These are phyloP conservation scores for Pipistrellus pipistrellus DNA, from an alignment of 2,797 vertebrate genomes.

Conservation along the genomic window DNA sequence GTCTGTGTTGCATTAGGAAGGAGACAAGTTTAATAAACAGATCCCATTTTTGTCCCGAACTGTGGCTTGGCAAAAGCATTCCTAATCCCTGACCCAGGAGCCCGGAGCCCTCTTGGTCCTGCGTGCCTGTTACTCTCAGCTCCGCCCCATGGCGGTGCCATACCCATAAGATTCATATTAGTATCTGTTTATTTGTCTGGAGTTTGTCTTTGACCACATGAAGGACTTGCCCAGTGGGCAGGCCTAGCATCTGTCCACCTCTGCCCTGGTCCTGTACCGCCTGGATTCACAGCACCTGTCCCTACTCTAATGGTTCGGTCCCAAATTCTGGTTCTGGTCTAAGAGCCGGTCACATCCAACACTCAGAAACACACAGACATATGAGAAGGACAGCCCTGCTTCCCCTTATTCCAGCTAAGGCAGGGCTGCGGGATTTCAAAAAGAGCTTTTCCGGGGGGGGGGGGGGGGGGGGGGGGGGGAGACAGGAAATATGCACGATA, in stretches of 20 bases:
- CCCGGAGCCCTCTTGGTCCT: background rate
- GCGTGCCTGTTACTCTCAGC: background rate
- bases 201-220: background rate
- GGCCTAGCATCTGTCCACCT: background rate
- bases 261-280: background rate
- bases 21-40: slow-evolving; percentile 74
- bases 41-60: slow-evolving; percentile 53
- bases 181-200: background rate
- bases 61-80: background rate
- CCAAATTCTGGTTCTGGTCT: background rate
- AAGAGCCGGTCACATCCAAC: slow-evolving; percentile 1
- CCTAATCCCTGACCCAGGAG: background rate
- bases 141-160: slow-evolving; percentile 24
- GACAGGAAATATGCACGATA: slow-evolving; percentile 63
- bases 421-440: slow-evolving; percentile 51
- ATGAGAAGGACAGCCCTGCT: slow-evolving; percentile 9
- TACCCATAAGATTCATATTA: rapidly evolving
- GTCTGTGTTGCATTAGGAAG: slow-evolving; percentile 67
- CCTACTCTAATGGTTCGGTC: background rate
- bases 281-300: background rate
- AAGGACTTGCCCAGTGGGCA: background rate
- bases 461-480: no score
- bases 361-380: slow-evolving; percentile 21
- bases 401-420: slow-evolving; percentile 66
- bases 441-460: slow-evolving; percentile 45